Conservation (phyloP, 2,797 vertebrate genomes). For the Pelobates cultripes region DNA sequence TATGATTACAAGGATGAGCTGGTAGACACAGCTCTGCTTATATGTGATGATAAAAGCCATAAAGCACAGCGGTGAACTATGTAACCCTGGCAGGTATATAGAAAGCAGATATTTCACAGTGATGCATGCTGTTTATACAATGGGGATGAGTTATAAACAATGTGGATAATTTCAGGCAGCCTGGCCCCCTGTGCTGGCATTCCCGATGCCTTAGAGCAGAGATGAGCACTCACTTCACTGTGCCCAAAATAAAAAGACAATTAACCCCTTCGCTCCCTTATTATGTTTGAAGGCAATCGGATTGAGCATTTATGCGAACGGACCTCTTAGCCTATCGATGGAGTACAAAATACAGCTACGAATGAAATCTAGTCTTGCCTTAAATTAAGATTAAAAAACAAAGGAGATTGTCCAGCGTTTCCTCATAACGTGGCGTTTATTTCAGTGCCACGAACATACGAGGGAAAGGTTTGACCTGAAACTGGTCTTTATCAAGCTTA, state of each 20-base stretch:
- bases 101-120: conserved; percentile 48
- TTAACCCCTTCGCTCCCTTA: not conserved
- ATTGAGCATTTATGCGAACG: too few species aligned
- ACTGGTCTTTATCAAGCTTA: too few species aligned
- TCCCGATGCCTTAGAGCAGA: not conserved
- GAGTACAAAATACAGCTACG: too few species aligned
- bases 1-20: conserved; percentile 27
- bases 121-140: conserved; percentile 37
- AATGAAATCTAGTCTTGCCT: too few species aligned
- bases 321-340: too few species aligned
- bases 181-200: conserved; percentile 44
- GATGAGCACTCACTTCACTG: not conserved
- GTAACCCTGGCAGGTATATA: conserved; percentile 22
- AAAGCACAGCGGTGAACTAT: conserved; percentile 31
- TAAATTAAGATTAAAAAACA: too few species aligned
- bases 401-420: too few species aligned
- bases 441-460: too few species aligned
- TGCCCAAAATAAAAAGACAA: conserved; percentile 1
- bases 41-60: conserved; percentile 38
- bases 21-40: conserved; percentile 25
- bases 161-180: conserved; percentile 46
- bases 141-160: conserved; percentile 46
- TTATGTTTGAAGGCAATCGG: too few species aligned
- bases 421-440: too few species aligned
- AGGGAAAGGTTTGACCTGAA: too few species aligned